phyloP scores from a whole-genome alignment of 2,888 invertebrate genomes.

The Melanchra persicariae region DNA sequence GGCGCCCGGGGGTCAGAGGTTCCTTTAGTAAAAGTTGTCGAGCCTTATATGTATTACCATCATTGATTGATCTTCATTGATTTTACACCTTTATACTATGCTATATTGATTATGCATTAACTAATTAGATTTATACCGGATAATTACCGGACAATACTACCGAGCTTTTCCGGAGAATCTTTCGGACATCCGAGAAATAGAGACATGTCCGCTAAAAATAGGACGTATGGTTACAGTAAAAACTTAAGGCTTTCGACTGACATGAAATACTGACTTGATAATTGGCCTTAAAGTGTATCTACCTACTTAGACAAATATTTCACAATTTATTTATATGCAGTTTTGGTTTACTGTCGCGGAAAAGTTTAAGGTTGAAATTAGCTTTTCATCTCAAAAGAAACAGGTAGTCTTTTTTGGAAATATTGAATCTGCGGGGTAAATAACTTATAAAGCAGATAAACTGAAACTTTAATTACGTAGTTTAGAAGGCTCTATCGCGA shows the following conservation, averaged over 20 bases:
- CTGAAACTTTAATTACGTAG: constrained; percentile 41
- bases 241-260: constrained; percentile 20
- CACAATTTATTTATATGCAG: background rate
- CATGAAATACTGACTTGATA: constrained; percentile 30
- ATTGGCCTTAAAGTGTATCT: constrained; percentile 7
- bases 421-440: background rate
- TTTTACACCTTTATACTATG: background rate
- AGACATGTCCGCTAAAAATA: constrained; percentile 49
- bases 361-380: background rate
- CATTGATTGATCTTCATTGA: too few species aligned
- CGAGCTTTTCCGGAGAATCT: constrained; percentile 40
- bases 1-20: constrained; percentile 59
- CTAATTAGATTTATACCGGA: constrained; percentile 23
- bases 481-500: constrained; percentile 68
- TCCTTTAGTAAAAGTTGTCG: constrained; percentile 44
- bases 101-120: constrained; percentile 9
- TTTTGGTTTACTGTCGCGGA: background rate
- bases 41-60: background rate
- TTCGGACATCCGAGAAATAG: constrained; percentile 62
- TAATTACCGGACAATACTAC: constrained; percentile 11
- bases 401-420: constrained; percentile 5
- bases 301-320: background rate
- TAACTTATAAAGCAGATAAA: background rate
- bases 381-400: background rate
- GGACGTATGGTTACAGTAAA: constrained; percentile 35